A percentile compares a stretch with the other conserved stretches of the same genome.
Conservation (phyloP, 2,113 vertebrate genomes). For the Dicrurus megarhynchus region DNA sequence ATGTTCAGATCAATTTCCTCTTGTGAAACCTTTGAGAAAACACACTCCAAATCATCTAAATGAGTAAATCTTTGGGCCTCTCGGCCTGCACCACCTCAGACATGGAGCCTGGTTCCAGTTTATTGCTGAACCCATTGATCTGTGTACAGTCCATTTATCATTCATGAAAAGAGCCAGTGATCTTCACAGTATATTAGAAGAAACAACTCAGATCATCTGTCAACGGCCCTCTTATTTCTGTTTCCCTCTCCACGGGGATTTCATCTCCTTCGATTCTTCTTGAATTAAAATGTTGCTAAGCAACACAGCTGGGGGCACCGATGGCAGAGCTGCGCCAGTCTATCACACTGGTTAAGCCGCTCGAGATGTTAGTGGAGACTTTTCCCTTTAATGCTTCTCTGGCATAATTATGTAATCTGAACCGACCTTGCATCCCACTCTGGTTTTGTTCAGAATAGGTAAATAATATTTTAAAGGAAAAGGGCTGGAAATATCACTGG, state of each 20-base stretch:
- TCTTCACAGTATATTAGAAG: slow-evolving; percentile 94
- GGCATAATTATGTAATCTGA: slow-evolving; percentile 71
- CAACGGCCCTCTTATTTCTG: slow-evolving; percentile 88
- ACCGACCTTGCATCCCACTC: slow-evolving; percentile 3
- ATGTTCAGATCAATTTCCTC: slow-evolving; percentile 71
- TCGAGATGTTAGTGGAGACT: slow-evolving; percentile 56
- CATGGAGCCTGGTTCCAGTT: slow-evolving; percentile 75
- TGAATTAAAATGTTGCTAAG: slow-evolving; percentile 92
- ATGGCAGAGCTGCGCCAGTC: slow-evolving; percentile 71
- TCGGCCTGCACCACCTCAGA: slow-evolving; percentile 64
- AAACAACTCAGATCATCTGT: slow-evolving; percentile 93
- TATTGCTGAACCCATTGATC: slow-evolving; percentile 86
- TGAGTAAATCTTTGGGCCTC: slow-evolving; percentile 70
- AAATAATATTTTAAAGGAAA: slow-evolving; percentile 14
- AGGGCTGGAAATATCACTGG: neutral
- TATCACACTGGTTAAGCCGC: slow-evolving; percentile 78
- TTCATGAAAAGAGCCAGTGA: slow-evolving; percentile 91
- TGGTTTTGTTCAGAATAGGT: slow-evolving; percentile 22
- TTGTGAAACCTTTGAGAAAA: slow-evolving; percentile 72
- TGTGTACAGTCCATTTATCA: slow-evolving; percentile 91
- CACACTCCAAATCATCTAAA: slow-evolving; percentile 72
- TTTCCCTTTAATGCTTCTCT: slow-evolving; percentile 37
- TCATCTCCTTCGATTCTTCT: slow-evolving; percentile 87
- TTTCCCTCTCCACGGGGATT: slow-evolving; percentile 87
- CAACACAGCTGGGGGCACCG: slow-evolving; percentile 82